A percentile compares a stretch with the other conserved stretches of the same genome.
phyloP scores from a whole-genome alignment of 2,113 vertebrate genomes.

The Coregonus clupeaformis region DNA sequence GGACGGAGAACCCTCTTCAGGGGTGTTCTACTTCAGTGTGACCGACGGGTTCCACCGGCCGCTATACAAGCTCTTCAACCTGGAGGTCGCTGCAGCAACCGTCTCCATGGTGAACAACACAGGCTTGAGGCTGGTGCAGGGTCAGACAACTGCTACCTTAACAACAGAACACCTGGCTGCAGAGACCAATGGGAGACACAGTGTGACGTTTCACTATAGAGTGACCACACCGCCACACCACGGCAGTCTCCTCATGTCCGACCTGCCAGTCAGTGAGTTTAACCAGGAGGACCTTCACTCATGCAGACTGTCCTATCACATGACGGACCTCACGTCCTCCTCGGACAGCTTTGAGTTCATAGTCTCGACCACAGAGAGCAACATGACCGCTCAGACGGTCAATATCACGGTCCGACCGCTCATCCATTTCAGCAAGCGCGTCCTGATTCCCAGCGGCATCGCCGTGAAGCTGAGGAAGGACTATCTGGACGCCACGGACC shows the following conservation, averaged over 20 bases:
- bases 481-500: constrained; percentile 83
- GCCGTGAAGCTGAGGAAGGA: constrained; percentile 74
- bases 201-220: constrained; percentile 75
- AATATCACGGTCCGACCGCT: constrained; percentile 77
- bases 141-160: constrained; percentile 73
- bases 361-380: constrained; percentile 65
- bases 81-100: constrained; percentile 79
- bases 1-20: constrained; percentile 79
- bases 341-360: constrained; percentile 78
- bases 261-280: constrained; percentile 75
- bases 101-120: constrained; percentile 82
- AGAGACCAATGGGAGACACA: constrained; percentile 75
- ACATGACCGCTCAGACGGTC: constrained; percentile 74
- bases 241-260: constrained; percentile 75
- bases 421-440: constrained; percentile 61
- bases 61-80: constrained; percentile 82
- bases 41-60: constrained; percentile 83
- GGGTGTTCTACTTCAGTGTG: constrained; percentile 87
- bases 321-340: constrained; percentile 78
- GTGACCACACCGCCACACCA: constrained; percentile 74
- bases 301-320: constrained; percentile 77
- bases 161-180: constrained; percentile 79
- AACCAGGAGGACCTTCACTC: constrained; percentile 76
- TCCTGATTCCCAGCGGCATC: constrained; percentile 74
- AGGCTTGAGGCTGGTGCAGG: constrained; percentile 76